Evolutionary conservation across 2,797 vertebrate species (phyloP), one percentile per base, ranked within the genome.

Genomic region (Crenichthys baileyi): DNA sequence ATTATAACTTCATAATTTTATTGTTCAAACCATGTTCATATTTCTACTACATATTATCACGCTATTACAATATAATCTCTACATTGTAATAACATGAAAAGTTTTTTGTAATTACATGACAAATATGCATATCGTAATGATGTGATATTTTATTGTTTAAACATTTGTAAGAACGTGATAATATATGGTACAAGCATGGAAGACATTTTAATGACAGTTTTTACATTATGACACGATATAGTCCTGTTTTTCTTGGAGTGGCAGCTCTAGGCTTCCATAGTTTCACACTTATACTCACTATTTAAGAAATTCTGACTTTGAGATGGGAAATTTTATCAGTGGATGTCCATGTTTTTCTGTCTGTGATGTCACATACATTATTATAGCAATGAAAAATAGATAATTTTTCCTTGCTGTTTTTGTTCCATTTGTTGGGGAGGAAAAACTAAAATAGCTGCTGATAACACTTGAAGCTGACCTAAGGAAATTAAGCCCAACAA

Each of bases 361-460:
- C 7, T 56, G 48, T 7, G 7, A 51, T 58, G 56, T 79, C 50
- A 50, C 31, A 15, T n/a, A 36, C n/a, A 83, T 78, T 46, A 29
- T 77, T 44, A 73, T 51, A 36, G 72, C 68, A n/a, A 29, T 79
- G 53, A 87, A 63, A 77, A 75, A 73, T 4, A 36, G 73, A 85
- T 87, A 75, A 82, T 77, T 89, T 88, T 90, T 91, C 88, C 90
- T 84, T 79, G 71, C 76, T 77, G 80, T 73, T 79, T 87, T 94
- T 93, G 90, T 92, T 91, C 79, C 61, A 73, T n/a, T 50, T 75
- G 51, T 70, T 29, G 77, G 72, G 79, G 89, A 86, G 89, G 87
- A 93, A 91, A 85, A 65, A 80, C 85, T 84, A 83, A 93, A 92
- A 94, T 93, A 94, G 86, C 81, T 75, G 80, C 87, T 79, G 76